Percentiles rank a stretch among this genome's conserved stretches.
These are phyloP conservation scores for Tretioscincus oriximinensis DNA, from an alignment of 2,113 vertebrate species.

Conservation along the genomic window DNA sequence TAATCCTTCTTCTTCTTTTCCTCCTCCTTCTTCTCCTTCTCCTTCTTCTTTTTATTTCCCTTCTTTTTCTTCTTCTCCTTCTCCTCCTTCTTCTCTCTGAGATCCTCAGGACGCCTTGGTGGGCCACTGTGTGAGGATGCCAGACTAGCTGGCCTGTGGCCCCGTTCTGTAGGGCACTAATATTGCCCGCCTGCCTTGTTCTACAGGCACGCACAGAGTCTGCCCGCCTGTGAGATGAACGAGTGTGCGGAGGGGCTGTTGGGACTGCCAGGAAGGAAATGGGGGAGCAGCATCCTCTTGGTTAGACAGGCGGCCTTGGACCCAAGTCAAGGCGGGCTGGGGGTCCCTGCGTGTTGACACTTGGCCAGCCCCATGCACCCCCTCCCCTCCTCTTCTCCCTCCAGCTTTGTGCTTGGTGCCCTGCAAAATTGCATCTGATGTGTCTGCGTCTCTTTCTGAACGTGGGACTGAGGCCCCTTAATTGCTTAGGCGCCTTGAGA, in stretches of 20 bases:
- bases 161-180: no score
- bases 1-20: no score
- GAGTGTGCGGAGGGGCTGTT: not conserved
- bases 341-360: not conserved
- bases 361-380: not conserved
- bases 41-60: no score
- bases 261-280: not conserved
- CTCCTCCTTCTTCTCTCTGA: not conserved
- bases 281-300: not conserved
- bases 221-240: not conserved
- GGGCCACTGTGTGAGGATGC: not conserved
- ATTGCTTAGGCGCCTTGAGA: constrained; percentile 8
- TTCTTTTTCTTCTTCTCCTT: no score
- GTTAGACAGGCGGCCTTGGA: not conserved
- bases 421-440: constrained; percentile 2
- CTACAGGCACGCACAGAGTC: not conserved
- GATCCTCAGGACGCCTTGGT: not conserved
- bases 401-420: not conserved
- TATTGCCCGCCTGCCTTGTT: no score
- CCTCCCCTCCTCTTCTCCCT: not conserved
- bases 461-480: not conserved
- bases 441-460: not conserved
- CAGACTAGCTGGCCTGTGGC: no score
- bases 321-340: not conserved
- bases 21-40: no score